Conservation (phyloP, 2,888 invertebrate genomes). For the Plagodis dolabraria region DNA sequence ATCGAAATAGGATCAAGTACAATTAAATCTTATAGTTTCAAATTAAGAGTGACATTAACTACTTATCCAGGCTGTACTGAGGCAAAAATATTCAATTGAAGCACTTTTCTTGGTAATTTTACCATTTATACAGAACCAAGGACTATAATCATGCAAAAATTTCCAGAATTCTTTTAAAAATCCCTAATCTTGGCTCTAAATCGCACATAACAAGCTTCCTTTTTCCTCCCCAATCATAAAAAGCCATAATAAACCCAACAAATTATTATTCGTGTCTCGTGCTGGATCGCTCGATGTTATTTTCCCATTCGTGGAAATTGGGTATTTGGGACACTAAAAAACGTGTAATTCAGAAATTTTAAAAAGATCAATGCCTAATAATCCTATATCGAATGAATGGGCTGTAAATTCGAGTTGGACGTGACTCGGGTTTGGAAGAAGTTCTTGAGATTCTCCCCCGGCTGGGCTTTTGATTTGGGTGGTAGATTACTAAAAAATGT, state of each 20-base stretch:
- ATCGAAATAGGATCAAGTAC: too few species aligned
- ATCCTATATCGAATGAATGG: slow-evolving; percentile 82
- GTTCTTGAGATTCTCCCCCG: slow-evolving; percentile 5
- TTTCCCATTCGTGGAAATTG: slow-evolving; percentile 66
- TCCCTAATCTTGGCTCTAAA: slow-evolving; percentile 19
- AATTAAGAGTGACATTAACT: too few species aligned
- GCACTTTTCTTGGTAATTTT: too few species aligned
- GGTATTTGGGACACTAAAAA: slow-evolving; percentile 59
- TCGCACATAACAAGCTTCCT: slow-evolving; percentile 17
- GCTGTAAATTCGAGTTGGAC: slow-evolving; percentile 76
- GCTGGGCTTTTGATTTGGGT: slow-evolving; percentile 18
- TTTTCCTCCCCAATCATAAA: slow-evolving; percentile 27
- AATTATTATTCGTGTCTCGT: slow-evolving; percentile 65
- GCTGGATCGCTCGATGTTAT: slow-evolving; percentile 67
- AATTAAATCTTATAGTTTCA: too few species aligned
- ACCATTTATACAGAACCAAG: too few species aligned
- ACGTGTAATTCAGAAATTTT: slow-evolving; percentile 57
- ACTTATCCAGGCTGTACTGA: too few species aligned
- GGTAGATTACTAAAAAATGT: slow-evolving; percentile 9
- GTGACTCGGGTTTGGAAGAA: slow-evolving; percentile 59
- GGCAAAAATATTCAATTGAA: too few species aligned
- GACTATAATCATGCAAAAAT: too few species aligned
- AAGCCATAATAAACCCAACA: slow-evolving; percentile 40
- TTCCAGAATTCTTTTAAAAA: slow-evolving; percentile 1
- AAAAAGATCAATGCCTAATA: slow-evolving; percentile 82